Percentiles rank a stretch among this genome's conserved stretches.
Evolutionary conservation across 2,888 invertebrate species (phyloP).

Genomic region (Stenotaenia linearis): DNA sequence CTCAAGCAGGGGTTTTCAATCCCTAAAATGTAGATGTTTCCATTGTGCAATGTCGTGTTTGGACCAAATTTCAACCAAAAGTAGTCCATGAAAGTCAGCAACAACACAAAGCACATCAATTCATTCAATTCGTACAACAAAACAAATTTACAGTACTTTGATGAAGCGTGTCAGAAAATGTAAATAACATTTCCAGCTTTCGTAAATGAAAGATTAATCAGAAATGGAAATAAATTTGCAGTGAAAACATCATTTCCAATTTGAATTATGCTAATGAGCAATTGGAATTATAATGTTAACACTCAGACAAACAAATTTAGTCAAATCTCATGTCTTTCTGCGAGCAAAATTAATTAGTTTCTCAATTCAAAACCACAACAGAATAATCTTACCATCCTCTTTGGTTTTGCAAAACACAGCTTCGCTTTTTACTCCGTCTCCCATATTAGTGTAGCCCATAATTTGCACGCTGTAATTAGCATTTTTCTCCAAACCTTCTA

Average conservation of each 20-base stretch:
- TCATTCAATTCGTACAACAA: not conserved
- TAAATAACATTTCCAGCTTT: not conserved
- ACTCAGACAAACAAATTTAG: not conserved
- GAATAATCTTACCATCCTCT: constrained; percentile 44
- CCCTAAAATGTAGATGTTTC: not conserved
- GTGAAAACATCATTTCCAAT: not conserved
- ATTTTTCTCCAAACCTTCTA: constrained; percentile 42
- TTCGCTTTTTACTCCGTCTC: constrained; percentile 46
- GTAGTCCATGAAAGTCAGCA: not conserved
- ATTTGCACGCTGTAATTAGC: constrained; percentile 49
- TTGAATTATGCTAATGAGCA: not conserved
- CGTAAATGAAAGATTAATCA: not conserved
- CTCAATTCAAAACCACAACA: not conserved
- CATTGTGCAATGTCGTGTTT: not conserved
- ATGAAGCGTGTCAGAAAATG: not conserved
- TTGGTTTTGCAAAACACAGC: constrained; percentile 45
- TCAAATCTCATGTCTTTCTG: not conserved
- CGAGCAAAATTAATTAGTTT: not conserved
- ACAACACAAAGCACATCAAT: not conserved
- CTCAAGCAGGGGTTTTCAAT: not conserved
- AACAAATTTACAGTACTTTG: not conserved
- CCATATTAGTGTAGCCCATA: constrained; percentile 47
- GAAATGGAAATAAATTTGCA: not conserved
- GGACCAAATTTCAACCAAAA: constrained; percentile 7
- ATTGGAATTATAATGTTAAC: not conserved